Conservation (phyloP, 1,140 invertebrate species). For the silkworm (Bombyx mori) region ASM3026992v2 NC_085118.1:8774001-8774500, state of each 20-base stretch:
- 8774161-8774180: slow-evolving; percentile 62
- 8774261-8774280: not conserved
- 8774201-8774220: slow-evolving; percentile 50
- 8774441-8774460: too few species aligned
- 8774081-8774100: slow-evolving; percentile 48
- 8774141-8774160: slow-evolving; percentile 55
- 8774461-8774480: too few species aligned
- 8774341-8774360: too few species aligned
- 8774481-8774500: too few species aligned
- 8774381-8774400: too few species aligned
- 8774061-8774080: slow-evolving; percentile 40
- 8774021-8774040: too few species aligned
- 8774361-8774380: too few species aligned
- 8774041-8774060: not conserved
- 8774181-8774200: slow-evolving; percentile 60
- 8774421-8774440: too few species aligned
- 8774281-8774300: not conserved
- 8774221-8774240: slow-evolving; percentile 12
- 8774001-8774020: too few species aligned
- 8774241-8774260: not conserved
- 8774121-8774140: slow-evolving; percentile 69
- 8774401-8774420: too few species aligned
- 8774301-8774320: too few species aligned
- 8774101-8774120: slow-evolving; percentile 63
- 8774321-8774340: too few species aligned